A percentile compares a stretch with the other conserved stretches of the same genome.
These are phyloP conservation scores for Rhaphigaster nebulosa DNA, from an alignment of 2,888 invertebrate species.

Conservation along the genomic window DNA sequence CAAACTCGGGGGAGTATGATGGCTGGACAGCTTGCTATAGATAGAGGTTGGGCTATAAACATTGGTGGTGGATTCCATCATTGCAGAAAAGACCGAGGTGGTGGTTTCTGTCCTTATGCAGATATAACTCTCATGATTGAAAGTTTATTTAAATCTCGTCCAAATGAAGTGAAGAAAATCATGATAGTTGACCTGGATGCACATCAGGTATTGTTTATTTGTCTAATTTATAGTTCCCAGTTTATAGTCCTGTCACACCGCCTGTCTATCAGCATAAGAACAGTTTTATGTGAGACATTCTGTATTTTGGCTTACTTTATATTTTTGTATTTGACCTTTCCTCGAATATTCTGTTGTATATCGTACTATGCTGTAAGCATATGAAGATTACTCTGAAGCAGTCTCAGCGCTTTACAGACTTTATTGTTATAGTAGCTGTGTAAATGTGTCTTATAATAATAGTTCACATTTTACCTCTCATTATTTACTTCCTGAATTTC, in stretches of 20 bases:
- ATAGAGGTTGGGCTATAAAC: constrained; percentile 90
- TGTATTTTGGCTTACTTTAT: not conserved
- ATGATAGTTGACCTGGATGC: constrained; percentile 95
- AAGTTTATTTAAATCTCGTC: constrained; percentile 75
- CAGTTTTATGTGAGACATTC: not conserved
- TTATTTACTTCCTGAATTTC: not conserved
- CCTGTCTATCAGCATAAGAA: not conserved
- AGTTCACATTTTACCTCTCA: not conserved
- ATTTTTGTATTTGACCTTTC: not conserved
- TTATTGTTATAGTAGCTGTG: not conserved
- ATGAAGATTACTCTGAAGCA: not conserved
- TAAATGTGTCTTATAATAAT: not conserved
- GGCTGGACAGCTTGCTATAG: constrained; percentile 85
- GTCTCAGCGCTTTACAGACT: not conserved
- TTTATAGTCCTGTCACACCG: not conserved
- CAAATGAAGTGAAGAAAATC: constrained; percentile 72
- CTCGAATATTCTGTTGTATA: not conserved
- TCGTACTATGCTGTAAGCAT: not conserved
- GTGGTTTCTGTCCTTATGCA: constrained; percentile 92
- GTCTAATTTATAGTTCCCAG: not conserved
- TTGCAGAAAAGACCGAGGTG: constrained; percentile 81
- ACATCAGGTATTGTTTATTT: constrained; percentile 71
- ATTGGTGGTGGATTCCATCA: constrained; percentile 94
- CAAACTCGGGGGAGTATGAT: constrained; percentile 88
- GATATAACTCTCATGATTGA: constrained; percentile 86